Evolutionary conservation across 2,797 vertebrate genomes (phyloP), one percentile per base, ranked within the genome.

Genomic region (Pelodytes ibericus): DNA sequence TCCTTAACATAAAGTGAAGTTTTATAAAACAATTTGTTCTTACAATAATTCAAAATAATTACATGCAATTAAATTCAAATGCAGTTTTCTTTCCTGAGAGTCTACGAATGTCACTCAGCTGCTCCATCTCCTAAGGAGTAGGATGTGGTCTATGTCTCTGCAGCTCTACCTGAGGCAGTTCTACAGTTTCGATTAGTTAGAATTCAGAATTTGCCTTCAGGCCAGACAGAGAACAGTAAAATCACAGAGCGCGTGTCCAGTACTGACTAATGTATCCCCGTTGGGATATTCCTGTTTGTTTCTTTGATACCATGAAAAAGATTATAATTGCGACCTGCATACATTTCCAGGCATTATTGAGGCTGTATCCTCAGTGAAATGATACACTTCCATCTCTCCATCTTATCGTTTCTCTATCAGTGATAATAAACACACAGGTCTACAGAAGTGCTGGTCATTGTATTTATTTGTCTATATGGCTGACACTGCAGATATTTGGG

Each of bases 141-240:
- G 83, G 81, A 87, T 88, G 93, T 25, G 53, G 89, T 90, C 44
- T 82, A 87, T 87, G 87, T 91, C 95, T 90, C 91, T 97, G 94
- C 95, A 97, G 96, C 95, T 98, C 96, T 96, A 96, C 96, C 95
- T 91, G 88, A 92, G 95, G 96, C 95, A 82, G 83, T 95, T 94
- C 93, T 90, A 88, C 83, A 9, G 89, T 82, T 91, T 88, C 78
- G 85, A 85, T 86, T 91, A 88, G 90, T 85, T 89, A 87, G 85
- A 88, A 88, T 85, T 86, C 86, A 87, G 86, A 89, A 94, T 92
- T 90, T 91, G 86, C 95, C 96, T 94, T 86, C 90, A 92, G 95
- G 96, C 94, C 89, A 97, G 88, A 84, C 91, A 91, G 90, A 86
- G 90, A 91, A 90, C 86, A 92, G 91, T 94, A 92, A 94, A 92